Evolutionary conservation across 2,113 vertebrate species (phyloP).

Genomic region (rat (Rattus norvegicus)): GRCr8 NC_086020.1:143630001-143630500

Average conservation of each 20-base stretch:
- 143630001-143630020: neutral
- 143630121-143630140: neutral
- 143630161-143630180: neutral
- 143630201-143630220: neutral
- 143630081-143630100: neutral
- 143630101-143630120: neutral
- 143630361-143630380: neutral
- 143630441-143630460: neutral
- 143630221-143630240: neutral
- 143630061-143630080: neutral
- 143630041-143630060: neutral
- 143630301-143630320: no score
- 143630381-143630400: neutral
- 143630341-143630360: neutral
- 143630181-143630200: neutral
- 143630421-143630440: neutral
- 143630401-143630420: neutral
- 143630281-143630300: neutral
- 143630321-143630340: neutral
- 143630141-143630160: neutral
- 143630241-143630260: neutral
- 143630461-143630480: neutral
- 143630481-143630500: neutral
- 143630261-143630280: neutral
- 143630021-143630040: neutral